A percentile compares a stretch with the other conserved stretches of the same genome.
phyloP scores from a whole-genome alignment of 2,888 invertebrate genomes.

The Fragum fragum region DNA sequence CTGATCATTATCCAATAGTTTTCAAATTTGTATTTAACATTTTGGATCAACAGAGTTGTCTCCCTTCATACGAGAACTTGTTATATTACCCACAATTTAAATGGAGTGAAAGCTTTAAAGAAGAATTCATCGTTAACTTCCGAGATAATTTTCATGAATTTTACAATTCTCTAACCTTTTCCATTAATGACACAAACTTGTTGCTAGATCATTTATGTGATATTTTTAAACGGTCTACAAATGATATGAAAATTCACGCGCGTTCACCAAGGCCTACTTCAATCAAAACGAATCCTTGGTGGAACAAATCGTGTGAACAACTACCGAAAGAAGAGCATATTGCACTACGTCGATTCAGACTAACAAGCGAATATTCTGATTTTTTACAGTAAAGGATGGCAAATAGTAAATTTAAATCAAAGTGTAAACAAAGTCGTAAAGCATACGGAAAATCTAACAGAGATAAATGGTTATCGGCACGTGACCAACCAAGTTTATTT shows the following conservation, averaged over 20 bases:
- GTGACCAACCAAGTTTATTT: not conserved
- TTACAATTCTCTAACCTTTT: not conserved
- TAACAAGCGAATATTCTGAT: not conserved
- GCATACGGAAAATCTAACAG: not conserved
- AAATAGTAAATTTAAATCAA: not conserved
- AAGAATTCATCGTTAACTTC: not conserved
- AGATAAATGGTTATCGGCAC: not conserved
- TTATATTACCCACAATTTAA: not conserved
- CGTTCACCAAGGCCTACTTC: not conserved
- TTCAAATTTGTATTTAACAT: not conserved
- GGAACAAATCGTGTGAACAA: not conserved
- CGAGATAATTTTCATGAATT: not conserved
- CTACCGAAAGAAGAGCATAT: not conserved
- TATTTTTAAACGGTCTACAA: not conserved
- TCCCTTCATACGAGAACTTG: not conserved
- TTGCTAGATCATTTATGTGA: not conserved
- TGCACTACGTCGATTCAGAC: not conserved
- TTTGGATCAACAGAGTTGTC: not conserved
- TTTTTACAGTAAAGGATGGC: not conserved
- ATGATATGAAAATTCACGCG: not conserved
- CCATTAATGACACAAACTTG: not conserved
- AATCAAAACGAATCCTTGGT: not conserved
- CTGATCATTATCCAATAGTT: conserved; percentile 12
- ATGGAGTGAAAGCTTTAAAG: not conserved
- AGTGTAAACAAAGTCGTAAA: not conserved